Percentiles rank a stretch among this genome's conserved stretches.
phyloP scores from a whole-genome alignment of 2,113 vertebrate species.

The Mustela lutreola region DNA sequence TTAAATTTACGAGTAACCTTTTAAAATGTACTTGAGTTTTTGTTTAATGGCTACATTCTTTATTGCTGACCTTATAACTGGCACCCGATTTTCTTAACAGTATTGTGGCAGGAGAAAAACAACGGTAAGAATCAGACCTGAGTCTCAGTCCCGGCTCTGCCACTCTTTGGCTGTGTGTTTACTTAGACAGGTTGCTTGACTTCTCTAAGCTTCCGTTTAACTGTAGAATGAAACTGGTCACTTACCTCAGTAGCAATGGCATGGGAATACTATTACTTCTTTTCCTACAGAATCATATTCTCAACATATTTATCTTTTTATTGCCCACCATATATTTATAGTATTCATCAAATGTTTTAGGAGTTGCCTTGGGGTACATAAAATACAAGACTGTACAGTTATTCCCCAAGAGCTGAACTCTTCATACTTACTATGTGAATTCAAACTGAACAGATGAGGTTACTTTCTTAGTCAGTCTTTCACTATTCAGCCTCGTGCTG shows the following conservation, averaged over 20 bases:
- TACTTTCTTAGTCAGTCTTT: not conserved
- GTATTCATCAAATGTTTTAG: conserved; percentile 30
- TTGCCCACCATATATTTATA: not conserved
- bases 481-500: not conserved
- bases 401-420: not conserved
- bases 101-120: not conserved
- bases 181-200: not conserved
- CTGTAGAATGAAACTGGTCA: not conserved
- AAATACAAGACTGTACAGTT: not conserved
- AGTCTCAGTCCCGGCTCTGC: not conserved
- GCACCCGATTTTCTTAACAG: not conserved
- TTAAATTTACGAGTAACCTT: not conserved
- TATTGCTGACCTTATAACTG: not conserved
- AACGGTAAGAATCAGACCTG: not conserved
- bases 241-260: not conserved
- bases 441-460: not conserved
- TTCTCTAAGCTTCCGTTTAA: not conserved
- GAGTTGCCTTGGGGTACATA: not conserved
- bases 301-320: conserved; percentile 25
- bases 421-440: not conserved
- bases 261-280: not conserved
- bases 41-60: conserved; percentile 26
- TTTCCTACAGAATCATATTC: not conserved
- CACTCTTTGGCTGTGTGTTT: not conserved
- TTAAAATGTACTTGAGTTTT: not conserved